Conservation (phyloP, 1,140 invertebrate genomes). For the Lasioglossum albipes region DNA sequence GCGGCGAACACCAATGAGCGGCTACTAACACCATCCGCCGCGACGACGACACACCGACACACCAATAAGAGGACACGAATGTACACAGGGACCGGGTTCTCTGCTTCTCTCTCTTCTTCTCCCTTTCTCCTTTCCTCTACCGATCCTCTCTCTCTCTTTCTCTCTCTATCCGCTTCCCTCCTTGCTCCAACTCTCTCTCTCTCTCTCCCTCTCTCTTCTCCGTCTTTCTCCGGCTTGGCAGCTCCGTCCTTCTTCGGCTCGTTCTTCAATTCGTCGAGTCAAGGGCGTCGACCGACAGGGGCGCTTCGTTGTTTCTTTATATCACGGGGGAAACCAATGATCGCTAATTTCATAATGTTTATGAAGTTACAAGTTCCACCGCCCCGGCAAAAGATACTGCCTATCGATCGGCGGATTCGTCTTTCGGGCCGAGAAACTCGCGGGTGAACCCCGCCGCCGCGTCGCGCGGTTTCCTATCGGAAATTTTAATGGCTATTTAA, state of each 20-base stretch:
- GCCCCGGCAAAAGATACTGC: conserved; percentile 12
- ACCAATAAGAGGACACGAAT: conserved; percentile 60
- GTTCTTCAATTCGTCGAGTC: conserved; percentile 66
- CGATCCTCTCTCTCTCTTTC: conserved; percentile 36
- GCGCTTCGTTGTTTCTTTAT: conserved; percentile 56
- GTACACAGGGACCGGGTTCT: conserved; percentile 24
- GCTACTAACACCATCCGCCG: conserved; percentile 64
- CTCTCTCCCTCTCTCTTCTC: conserved; percentile 59
- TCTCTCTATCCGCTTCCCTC: conserved; percentile 1
- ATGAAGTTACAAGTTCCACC: conserved; percentile 25
- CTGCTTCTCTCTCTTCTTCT: conserved; percentile 50
- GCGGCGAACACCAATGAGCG: conserved; percentile 71
- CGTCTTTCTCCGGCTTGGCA: conserved; percentile 10
- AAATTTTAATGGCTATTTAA: conserved; percentile 42
- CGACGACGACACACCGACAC: conserved; percentile 64
- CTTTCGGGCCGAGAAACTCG: neutral
- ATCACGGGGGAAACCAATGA: conserved; percentile 43
- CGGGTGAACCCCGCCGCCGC: neutral
- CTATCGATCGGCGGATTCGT: conserved; percentile 11
- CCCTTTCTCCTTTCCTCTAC: conserved; percentile 1
- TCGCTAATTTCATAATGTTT: conserved; percentile 33
- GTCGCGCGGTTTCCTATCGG: conserved; percentile 10
- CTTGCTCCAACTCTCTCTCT: conserved; percentile 26
- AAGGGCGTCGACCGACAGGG: conserved; percentile 75
- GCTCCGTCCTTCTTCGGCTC: conserved; percentile 53